These are phyloP conservation scores for Caerostris extrusa DNA, from an alignment of 1,140 invertebrate genomes.

Conservation along the genomic window DNA sequence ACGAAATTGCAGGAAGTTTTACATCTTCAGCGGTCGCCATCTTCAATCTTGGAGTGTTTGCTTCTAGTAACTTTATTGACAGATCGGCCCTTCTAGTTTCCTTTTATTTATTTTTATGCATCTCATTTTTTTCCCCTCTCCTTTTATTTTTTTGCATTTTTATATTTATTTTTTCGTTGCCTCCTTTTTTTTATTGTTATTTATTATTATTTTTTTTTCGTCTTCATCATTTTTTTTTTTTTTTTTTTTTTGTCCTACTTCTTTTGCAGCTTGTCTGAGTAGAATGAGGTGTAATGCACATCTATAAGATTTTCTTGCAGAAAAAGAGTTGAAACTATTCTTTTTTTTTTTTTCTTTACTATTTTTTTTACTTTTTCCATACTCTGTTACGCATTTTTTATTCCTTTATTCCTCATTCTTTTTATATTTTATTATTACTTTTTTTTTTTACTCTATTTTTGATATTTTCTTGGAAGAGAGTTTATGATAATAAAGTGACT, in stretches of 20 bases:
- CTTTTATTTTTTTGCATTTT: neutral
- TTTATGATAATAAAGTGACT: conserved; percentile 40
- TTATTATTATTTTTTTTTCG: neutral
- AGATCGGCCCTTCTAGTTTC: conserved; percentile 12
- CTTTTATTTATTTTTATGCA: conserved; percentile 55
- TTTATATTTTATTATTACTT: too few relatives aligned
- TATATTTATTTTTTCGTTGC: too few relatives aligned
- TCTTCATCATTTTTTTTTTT: neutral
- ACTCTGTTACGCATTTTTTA: too few relatives aligned
- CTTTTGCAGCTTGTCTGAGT: neutral
- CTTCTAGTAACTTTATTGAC: conserved; percentile 51
- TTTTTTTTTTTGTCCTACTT: neutral
- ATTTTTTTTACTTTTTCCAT: neutral
- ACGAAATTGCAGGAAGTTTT: conserved; percentile 40
- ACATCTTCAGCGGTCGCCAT: conserved; percentile 51
- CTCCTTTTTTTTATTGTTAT: neutral
- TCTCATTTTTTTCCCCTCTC: neutral
- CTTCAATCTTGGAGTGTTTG: conserved; percentile 49
- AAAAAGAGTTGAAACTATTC: neutral
- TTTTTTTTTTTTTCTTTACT: neutral
- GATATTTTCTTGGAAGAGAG: conserved; percentile 1
- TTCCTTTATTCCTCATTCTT: too few relatives aligned
- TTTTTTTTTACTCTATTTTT: neutral
- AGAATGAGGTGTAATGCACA: neutral
- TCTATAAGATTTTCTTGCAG: conserved; percentile 19